Conservation (phyloP, 2,113 vertebrate genomes). For the Peromyscus maniculatus region DNA sequence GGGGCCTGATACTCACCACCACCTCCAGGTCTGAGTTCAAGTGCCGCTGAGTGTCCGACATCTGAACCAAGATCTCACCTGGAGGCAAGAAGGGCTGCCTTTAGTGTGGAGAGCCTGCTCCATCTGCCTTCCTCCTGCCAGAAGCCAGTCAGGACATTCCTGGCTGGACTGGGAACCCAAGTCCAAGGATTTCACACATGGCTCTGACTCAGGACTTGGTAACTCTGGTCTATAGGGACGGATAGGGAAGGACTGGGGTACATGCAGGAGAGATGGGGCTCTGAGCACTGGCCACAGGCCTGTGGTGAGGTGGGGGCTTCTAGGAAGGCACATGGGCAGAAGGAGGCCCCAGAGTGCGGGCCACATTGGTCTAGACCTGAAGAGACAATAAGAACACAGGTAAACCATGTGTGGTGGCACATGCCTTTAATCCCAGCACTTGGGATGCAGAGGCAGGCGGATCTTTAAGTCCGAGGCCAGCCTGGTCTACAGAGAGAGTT, state of each 20-base stretch:
- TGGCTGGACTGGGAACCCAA: not conserved
- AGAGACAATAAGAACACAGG: not conserved
- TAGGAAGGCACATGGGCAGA: not conserved
- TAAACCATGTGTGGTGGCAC: not conserved
- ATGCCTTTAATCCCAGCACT: not conserved
- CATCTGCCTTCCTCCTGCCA: rapidly evolving
- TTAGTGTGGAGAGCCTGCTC: not conserved
- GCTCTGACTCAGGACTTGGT: too few relatives aligned
- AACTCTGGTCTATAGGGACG: not conserved
- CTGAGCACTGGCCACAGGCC: not conserved
- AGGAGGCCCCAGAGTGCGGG: not conserved
- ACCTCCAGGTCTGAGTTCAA: slow-evolving; percentile 92
- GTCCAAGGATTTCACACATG: not conserved
- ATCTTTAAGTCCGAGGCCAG: not conserved
- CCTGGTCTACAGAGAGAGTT: not conserved
- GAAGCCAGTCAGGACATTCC: not conserved
- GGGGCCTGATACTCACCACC: slow-evolving; percentile 89
- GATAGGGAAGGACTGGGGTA: not conserved
- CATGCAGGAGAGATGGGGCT: not conserved
- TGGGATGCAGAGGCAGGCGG: not conserved
- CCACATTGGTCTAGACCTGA: not conserved
- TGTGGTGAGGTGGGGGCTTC: not conserved
- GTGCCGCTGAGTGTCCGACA: slow-evolving; percentile 92
- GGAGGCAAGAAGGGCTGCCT: not conserved
- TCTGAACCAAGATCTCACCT: slow-evolving; percentile 96